Conservation (phyloP, 2,888 invertebrate genomes). For the Tenthredo livida region DNA sequence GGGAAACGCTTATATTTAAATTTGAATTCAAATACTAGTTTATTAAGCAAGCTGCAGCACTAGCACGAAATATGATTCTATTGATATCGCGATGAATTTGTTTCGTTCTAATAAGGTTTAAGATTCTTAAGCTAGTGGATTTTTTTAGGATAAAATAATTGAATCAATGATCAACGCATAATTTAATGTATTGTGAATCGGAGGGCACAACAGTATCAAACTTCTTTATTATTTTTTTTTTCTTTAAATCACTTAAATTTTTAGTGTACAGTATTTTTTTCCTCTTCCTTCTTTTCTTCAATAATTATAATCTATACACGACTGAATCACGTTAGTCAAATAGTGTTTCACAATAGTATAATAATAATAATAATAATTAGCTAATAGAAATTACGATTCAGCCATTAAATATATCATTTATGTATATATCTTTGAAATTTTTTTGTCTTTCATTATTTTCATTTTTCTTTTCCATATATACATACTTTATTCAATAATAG, state of each 20-base stretch:
- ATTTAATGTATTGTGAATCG: background rate
- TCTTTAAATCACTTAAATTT: background rate
- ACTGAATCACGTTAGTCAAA: background rate
- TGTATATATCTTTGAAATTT: background rate
- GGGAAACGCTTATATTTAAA: no score
- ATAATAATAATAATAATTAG: no score
- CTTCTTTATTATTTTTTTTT: background rate
- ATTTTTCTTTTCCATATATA: background rate
- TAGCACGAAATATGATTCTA: background rate
- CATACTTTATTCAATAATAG: background rate
- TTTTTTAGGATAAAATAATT: background rate
- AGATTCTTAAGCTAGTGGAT: background rate
- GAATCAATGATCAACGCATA: background rate
- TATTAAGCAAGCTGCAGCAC: no score
- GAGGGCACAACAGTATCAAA: constrained; percentile 41
- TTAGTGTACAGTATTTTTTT: constrained; percentile 9
- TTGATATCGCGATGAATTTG: background rate
- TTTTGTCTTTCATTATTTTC: background rate
- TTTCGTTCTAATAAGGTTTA: background rate
- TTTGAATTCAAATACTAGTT: no score
- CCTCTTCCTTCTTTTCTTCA: background rate
- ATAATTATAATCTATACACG: background rate
- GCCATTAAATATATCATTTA: constrained; percentile 1
- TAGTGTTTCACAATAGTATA: background rate
- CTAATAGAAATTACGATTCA: constrained; percentile 20